phyloP scores from a whole-genome alignment of 30 jellyfish, hydroid and myxozoan genomes.

The Nemopilema nomurai region DNA sequence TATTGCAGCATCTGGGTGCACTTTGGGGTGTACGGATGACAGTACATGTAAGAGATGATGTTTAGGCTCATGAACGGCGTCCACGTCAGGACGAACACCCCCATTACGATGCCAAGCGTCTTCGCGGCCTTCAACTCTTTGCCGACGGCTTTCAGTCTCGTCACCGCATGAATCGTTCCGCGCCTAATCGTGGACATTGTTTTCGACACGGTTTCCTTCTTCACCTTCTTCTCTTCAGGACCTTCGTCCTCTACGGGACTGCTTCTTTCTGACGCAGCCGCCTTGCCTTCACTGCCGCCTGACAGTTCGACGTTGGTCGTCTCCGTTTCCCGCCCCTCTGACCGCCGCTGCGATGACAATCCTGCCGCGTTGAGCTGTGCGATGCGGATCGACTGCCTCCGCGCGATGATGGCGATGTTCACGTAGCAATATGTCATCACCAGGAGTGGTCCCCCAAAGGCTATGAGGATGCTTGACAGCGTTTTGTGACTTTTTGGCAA shows the following conservation, averaged over 20 bases:
- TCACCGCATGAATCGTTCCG: conserved; percentile 50
- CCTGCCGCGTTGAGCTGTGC: conserved; percentile 67
- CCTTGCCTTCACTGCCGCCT: background rate
- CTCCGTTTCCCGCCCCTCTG: conserved; percentile 14
- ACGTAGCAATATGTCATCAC: conserved; percentile 76
- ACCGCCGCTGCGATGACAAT: conserved; percentile 18
- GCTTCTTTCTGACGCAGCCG: background rate
- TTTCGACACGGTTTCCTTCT: background rate
- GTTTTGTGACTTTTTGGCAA: conserved; percentile 18
- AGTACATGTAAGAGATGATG: conserved; percentile 46
- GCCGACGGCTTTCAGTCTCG: conserved; percentile 46
- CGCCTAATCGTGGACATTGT: conserved; percentile 27
- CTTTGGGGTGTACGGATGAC: conserved; percentile 30
- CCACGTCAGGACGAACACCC: conserved; percentile 82
- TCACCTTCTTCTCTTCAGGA: background rate
- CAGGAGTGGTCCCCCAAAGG: conserved; percentile 68
- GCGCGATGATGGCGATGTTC: conserved; percentile 77
- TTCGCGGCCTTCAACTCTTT: conserved; percentile 90
- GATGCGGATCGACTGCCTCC: conserved; percentile 78
- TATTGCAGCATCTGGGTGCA: conserved; percentile 24
- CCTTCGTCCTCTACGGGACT: background rate
- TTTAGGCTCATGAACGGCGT: conserved; percentile 86
- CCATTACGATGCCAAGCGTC: conserved; percentile 77
- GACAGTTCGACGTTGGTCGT: conserved; percentile 14
- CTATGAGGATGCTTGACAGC: conserved; percentile 44